Evolutionary conservation across 2,797 vertebrate genomes (phyloP), one percentile per base, ranked within the genome.

Genomic region (Sebastes steindachneri): DNA sequence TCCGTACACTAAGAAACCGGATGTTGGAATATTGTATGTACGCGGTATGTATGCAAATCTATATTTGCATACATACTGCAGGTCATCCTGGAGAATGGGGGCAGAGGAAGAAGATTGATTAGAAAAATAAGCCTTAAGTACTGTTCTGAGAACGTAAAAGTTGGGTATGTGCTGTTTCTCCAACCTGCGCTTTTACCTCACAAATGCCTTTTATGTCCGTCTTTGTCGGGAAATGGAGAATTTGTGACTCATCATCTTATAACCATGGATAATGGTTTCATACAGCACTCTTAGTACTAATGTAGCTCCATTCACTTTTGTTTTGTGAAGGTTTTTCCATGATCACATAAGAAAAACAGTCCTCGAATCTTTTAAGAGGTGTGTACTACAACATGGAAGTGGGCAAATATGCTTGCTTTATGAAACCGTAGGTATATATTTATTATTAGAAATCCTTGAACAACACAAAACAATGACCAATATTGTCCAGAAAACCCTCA

Each of bases 31-130:
- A 73, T 73, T 51, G 70, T 51, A 58, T 58, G 23, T 9, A 41
- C 17, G 62, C 62, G 3, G 62, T 67, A 48, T 29, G 64, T 29
- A 73, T 73, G 70, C 41, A 73, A 73, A 62, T 62, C 7, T 33
- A 9, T 51, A 85, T 92, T 86, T 88, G 66, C 82, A 90, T 88
- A 80, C 37, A 89, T 75, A 63, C 68, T 58, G 14, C 57, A 70
- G 80, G 83, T 89, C 86, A 85, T 33, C 21, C 3, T 68, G 17
- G n/a, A 80, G 53, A 65, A 85, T 19, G 2, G 3, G 54, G 57
- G 53, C 28, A 82, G 37, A 54, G 5, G 67, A 58, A 66, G 60
- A 72, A 64, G 37, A 58, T 15, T 76, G 62, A 69, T 75, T 35
- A 25, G 31, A 79, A 70, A 85, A 71, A 60, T 57, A 66, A 59